Conservation (phyloP, 2,888 invertebrate species). For the Dastarcus helophoroides region DNA sequence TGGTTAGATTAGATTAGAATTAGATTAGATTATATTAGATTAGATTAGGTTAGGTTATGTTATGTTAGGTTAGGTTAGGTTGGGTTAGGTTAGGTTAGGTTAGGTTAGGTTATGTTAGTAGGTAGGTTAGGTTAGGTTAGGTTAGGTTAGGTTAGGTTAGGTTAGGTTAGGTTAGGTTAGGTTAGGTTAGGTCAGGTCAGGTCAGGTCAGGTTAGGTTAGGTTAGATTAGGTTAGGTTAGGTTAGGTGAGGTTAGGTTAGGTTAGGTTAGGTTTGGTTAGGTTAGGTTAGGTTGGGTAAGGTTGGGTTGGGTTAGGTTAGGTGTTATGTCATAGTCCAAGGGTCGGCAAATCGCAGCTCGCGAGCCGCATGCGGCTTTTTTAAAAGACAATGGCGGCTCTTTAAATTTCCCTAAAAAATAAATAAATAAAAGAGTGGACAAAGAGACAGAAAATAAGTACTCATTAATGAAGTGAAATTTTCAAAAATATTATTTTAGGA, state of each 20-base stretch:
- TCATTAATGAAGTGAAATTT: too few species aligned
- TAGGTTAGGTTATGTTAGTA: slow-evolving; percentile 13
- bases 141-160: slow-evolving; percentile 15
- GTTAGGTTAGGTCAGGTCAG: slow-evolving; percentile 16
- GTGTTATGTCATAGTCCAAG: too few species aligned
- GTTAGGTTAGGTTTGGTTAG: slow-evolving; percentile 15
- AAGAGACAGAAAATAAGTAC: too few species aligned
- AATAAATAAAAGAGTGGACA: too few species aligned
- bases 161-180: slow-evolving; percentile 16
- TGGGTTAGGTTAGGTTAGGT: slow-evolving; percentile 10
- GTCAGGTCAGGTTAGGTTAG: slow-evolving; percentile 16
- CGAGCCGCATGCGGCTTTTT: too few species aligned
- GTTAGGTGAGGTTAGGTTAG: slow-evolving; percentile 13
- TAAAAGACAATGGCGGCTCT: too few species aligned
- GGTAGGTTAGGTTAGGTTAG: slow-evolving; percentile 14
- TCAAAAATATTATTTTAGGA: too few species aligned
- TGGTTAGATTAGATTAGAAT: too few species aligned
- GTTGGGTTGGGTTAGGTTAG: slow-evolving; percentile 16
- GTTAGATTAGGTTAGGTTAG: slow-evolving; percentile 15
- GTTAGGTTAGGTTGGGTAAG: slow-evolving; percentile 15
- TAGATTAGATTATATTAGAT: too few species aligned
- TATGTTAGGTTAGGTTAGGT: slow-evolving; percentile 11
- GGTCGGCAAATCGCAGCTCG: too few species aligned
- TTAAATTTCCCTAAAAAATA: too few species aligned
- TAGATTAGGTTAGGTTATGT: too few species aligned